Evolutionary conservation across 1,140 invertebrate genomes (phyloP).

Genomic region (Zaprionus lachaisei): DNA sequence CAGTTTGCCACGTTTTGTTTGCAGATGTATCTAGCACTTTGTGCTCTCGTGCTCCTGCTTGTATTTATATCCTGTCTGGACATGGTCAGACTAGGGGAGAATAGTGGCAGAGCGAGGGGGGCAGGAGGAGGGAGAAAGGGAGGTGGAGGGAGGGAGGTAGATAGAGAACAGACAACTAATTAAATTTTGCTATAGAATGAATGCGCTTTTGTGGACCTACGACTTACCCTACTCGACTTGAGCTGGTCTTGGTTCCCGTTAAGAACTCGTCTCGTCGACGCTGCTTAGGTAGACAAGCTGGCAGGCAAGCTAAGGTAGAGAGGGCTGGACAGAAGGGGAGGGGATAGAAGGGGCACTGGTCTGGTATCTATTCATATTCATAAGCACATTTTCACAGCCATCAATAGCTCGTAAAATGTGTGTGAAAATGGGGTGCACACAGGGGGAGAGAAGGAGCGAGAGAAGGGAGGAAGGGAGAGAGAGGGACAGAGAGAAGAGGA

Average conservation of each 20-base stretch:
- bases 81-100: neutral
- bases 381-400: slow-evolving; percentile 75
- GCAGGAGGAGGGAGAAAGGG: no score
- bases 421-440: slow-evolving; percentile 69
- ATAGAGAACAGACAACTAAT: slow-evolving; percentile 64
- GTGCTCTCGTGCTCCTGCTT: slow-evolving; percentile 8
- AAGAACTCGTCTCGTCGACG: slow-evolving; percentile 25
- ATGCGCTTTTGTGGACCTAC: slow-evolving; percentile 67
- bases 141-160: neutral
- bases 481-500: neutral
- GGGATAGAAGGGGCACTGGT: slow-evolving; percentile 16
- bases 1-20: slow-evolving; percentile 48
- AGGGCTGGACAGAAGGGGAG: neutral
- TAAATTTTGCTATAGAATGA: slow-evolving; percentile 71
- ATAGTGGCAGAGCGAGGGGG: no score
- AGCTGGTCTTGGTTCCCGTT: slow-evolving; percentile 56
- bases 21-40: slow-evolving; percentile 29
- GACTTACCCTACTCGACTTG: slow-evolving; percentile 7
- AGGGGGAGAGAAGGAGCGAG: neutral
- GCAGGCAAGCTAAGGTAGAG: neutral
- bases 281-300: slow-evolving; percentile 44
- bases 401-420: slow-evolving; percentile 78
- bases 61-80: slow-evolving; percentile 40
- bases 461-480: neutral
- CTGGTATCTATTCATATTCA: slow-evolving; percentile 68